Evolutionary conservation across 2,113 vertebrate species (phyloP).

Genomic region (Echinops telfairi): DNA sequence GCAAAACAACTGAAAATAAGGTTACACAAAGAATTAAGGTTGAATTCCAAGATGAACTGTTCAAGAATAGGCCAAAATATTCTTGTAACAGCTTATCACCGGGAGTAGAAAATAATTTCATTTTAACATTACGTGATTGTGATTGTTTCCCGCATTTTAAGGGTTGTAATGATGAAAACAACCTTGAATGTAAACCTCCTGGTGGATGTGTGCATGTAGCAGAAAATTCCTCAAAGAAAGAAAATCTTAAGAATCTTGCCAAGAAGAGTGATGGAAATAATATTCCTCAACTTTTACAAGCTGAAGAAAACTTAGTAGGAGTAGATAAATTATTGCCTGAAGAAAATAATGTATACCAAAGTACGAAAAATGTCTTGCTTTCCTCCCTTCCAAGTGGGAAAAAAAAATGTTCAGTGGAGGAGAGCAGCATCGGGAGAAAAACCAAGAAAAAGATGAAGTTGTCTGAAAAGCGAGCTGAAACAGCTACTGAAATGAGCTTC

Average conservation of each 20-base stretch:
- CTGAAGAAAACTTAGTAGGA: conserved; percentile 68
- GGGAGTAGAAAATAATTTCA: conserved; percentile 78
- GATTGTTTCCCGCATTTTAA: conserved; percentile 80
- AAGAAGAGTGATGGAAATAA: conserved; percentile 63
- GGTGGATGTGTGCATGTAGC: conserved; percentile 69
- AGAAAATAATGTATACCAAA: conserved; percentile 70
- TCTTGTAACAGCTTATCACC: conserved; percentile 69
- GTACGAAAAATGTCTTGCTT: conserved; percentile 61
- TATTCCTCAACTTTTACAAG: conserved; percentile 65
- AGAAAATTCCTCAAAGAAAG: conserved; percentile 75
- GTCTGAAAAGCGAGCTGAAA: conserved; percentile 71
- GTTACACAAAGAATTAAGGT: conserved; percentile 47
- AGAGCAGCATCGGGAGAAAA: conserved; percentile 72
- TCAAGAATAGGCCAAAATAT: conserved; percentile 46
- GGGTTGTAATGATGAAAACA: conserved; percentile 71
- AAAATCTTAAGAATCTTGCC: conserved; percentile 63
- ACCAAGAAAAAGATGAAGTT: conserved; percentile 80
- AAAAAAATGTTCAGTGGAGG: conserved; percentile 54
- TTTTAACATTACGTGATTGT: conserved; percentile 82
- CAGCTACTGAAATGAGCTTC: conserved; percentile 30
- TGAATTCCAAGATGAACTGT: conserved; percentile 65
- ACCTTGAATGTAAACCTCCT: conserved; percentile 68
- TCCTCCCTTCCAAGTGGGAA: conserved; percentile 77
- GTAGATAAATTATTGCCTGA: conserved; percentile 66
- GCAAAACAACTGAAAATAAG: conserved; percentile 72